These are phyloP conservation scores for Eutolmus rufibarbis DNA, from an alignment of 2,888 invertebrate genomes.

Conservation along the genomic window DNA sequence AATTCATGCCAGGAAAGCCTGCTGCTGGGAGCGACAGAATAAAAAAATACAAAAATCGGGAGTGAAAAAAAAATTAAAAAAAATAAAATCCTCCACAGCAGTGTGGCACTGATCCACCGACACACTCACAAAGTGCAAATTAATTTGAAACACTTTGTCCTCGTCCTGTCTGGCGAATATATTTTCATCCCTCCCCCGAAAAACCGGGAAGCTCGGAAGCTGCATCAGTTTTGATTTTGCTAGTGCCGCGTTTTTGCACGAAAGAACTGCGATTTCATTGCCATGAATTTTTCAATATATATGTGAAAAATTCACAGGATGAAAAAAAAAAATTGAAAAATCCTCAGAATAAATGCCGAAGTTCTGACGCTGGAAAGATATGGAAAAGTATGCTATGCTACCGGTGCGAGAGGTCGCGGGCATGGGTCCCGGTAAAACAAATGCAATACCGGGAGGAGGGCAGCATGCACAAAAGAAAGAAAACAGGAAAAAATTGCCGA, in stretches of 20 bases:
- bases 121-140: slow-evolving; percentile 27
- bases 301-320: too few relatives aligned
- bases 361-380: slow-evolving; percentile 31
- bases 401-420: neutral
- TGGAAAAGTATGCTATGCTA: slow-evolving; percentile 27
- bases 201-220: slow-evolving; percentile 19
- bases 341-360: slow-evolving; percentile 14
- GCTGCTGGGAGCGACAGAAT: neutral
- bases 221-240: slow-evolving; percentile 32
- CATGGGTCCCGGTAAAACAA: neutral
- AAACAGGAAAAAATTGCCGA: slow-evolving; percentile 21
- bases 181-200: neutral
- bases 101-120: neutral
- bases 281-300: slow-evolving; percentile 43
- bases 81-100: neutral
- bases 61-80: neutral
- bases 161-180: neutral
- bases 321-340: too few relatives aligned
- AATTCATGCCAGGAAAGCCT: neutral
- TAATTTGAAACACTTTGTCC: slow-evolving; percentile 41
- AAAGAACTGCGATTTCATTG: slow-evolving; percentile 9
- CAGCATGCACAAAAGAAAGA: neutral
- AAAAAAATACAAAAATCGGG: neutral
- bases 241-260: neutral
- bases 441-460: slow-evolving; percentile 9